Evolutionary conservation across 2,888 invertebrate species (phyloP).

Genomic region (Galeopsomyia nigrocyanea): DNA sequence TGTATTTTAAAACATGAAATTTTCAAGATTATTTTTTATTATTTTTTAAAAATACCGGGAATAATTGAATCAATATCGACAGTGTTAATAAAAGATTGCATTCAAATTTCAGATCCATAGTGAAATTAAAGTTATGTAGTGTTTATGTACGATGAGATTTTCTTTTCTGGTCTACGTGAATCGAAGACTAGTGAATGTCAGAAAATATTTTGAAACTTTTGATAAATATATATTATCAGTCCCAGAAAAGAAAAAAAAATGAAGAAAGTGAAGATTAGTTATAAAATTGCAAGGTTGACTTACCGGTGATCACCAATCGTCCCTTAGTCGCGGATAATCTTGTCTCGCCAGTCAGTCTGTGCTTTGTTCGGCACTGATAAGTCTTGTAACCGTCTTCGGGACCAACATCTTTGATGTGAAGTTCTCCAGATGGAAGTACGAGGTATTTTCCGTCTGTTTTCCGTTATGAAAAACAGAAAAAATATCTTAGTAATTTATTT

Average conservation of each 20-base stretch:
- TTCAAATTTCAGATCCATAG: slow-evolving; percentile 7
- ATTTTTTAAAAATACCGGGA: not conserved
- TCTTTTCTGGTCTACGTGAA: slow-evolving; percentile 23
- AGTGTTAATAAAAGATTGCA: too few species aligned
- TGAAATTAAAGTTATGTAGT: not conserved
- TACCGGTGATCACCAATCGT: slow-evolving; percentile 94
- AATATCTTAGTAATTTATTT: not conserved
- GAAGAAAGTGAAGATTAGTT: too few species aligned
- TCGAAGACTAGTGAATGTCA: slow-evolving; percentile 12
- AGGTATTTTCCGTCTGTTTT: slow-evolving; percentile 91
- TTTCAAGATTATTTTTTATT: not conserved
- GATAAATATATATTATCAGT: slow-evolving; percentile 53
- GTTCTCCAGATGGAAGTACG: slow-evolving; percentile 93
- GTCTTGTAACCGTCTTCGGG: slow-evolving; percentile 95
- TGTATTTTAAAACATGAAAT: not conserved
- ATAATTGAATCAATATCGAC: not conserved
- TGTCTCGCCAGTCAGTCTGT: slow-evolving; percentile 92
- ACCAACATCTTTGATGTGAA: slow-evolving; percentile 95
- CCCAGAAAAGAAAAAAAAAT: not conserved
- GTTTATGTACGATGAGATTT: slow-evolving; percentile 33
- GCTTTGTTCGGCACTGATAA: slow-evolving; percentile 94
- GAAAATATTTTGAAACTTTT: not conserved
- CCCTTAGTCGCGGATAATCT: slow-evolving; percentile 93
- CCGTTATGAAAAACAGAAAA: slow-evolving; percentile 50
- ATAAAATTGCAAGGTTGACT: slow-evolving; percentile 68